These are phyloP conservation scores for Leucopternis melanops DNA, from an alignment of 2,113 vertebrate genomes.

Conservation along the genomic window DNA sequence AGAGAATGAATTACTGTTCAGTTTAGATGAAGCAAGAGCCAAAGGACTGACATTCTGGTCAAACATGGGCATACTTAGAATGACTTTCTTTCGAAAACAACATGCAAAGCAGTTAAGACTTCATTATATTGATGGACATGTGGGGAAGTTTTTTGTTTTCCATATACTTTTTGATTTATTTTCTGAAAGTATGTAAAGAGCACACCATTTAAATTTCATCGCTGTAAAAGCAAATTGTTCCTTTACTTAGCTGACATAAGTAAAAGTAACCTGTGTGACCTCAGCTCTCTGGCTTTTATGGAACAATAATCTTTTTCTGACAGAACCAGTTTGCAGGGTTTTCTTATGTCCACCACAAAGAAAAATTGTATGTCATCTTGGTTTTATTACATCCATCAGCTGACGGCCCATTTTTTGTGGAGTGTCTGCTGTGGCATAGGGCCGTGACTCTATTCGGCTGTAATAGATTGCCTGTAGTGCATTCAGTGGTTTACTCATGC, in stretches of 20 bases:
- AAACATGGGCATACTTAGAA: not conserved
- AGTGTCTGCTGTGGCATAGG: conserved; percentile 43
- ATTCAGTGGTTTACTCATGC: not conserved
- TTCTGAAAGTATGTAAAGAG: not conserved
- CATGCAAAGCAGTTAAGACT: not conserved
- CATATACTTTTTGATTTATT: not conserved
- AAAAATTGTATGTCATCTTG: conserved; percentile 49
- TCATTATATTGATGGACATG: not conserved
- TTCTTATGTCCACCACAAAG: conserved; percentile 39
- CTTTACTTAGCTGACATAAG: not conserved
- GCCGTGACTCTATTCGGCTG: not conserved
- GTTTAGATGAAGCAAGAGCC: not conserved
- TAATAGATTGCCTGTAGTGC: conserved; percentile 53
- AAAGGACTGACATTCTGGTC: not conserved
- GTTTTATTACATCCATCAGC: conserved; percentile 54
- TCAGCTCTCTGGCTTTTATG: conserved; percentile 2
- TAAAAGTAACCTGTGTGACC: conserved; percentile 19
- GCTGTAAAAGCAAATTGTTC: not conserved
- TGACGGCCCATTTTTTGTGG: conserved; percentile 53
- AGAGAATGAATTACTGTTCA: not conserved
- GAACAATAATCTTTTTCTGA: conserved; percentile 48
- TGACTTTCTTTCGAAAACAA: not conserved
- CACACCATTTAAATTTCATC: not conserved
- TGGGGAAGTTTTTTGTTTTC: not conserved
- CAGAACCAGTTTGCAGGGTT: conserved; percentile 27